Base-by-base conservation (phyloP, 2,113 vertebrate genomes). In the Xerus inauris region DNA sequence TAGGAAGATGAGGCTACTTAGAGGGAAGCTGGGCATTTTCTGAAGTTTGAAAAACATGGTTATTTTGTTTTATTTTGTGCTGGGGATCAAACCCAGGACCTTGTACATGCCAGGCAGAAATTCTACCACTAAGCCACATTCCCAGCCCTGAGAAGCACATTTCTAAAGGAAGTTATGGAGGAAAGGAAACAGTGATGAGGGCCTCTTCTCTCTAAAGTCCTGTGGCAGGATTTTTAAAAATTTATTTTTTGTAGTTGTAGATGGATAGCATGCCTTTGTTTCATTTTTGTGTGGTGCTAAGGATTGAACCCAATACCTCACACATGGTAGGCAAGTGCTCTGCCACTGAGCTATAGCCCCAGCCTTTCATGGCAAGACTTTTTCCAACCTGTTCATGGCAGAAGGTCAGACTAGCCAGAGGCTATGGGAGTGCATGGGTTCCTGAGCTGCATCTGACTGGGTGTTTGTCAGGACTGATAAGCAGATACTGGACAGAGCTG, bases 401-500 rank as follows among this genome's bases (percentile, higher is more conserved):
- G 42, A 26, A 40, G 51, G 38, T 40, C 24, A 67, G 38, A 84
- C 5, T 49, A 54, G 28, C 64, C 20, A 19, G 45, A 88, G 76
- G 62, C n/a, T 59, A 67, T 49, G 13, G 9, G 38, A 75, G 81
- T 93, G 80, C 90, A 22, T 82, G 87, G 69, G 72, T 94, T 69
- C 72, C 42, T 86, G 47, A 85, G 91, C 42, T 79, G 81, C 97
- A 75, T 94, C 57, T 40, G 20, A 40, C 72, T 90, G 72, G 45
- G 38, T 62, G 73, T 69, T 81, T 71, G 79, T 91, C 57, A 57
- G 93, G 51, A 86, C n/a, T 30, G 62, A 51, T 80, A 32, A 94
- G 94, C 84, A 76, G 95, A 87, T 95, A 89, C 83, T 87, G 96
- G 93, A 67, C 93, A 38, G 35, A 71, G 45, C 67, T 77, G 82